Conservation (phyloP, 2,113 vertebrate species). For the Bambusicola thoracicus region DNA sequence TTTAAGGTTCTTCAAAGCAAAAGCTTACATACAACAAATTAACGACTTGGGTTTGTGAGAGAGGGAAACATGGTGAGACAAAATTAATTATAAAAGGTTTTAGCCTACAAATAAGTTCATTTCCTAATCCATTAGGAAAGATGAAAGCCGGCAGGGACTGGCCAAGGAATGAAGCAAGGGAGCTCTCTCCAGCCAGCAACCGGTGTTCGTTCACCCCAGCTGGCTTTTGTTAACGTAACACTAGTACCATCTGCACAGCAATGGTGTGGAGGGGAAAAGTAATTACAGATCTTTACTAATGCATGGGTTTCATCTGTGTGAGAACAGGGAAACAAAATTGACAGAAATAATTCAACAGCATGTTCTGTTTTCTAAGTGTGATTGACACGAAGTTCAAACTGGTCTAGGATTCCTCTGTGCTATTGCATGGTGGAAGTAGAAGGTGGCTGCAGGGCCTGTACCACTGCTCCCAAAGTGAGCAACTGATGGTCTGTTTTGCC, state of each 20-base stretch:
- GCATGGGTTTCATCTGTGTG: neutral
- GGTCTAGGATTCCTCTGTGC: fast-evolving
- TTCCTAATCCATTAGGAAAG: neutral
- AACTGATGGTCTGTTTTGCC: neutral
- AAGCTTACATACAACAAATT: neutral
- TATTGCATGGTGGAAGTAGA: neutral
- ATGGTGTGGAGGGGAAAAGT: neutral
- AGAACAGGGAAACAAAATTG: neutral
- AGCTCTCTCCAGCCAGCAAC: neutral
- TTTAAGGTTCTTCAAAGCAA: neutral
- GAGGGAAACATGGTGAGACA: neutral
- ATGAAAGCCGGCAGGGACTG: neutral
- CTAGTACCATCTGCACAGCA: neutral
- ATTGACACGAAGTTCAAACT: neutral
- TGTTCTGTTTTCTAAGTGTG: neutral
- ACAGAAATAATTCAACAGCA: neutral
- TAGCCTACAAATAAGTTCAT: neutral
- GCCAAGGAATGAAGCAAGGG: neutral
- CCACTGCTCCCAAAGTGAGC: neutral
- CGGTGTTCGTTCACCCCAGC: neutral
- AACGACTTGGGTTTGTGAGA: neutral
- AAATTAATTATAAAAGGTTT: neutral
- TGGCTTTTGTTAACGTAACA: neutral
- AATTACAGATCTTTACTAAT: neutral
- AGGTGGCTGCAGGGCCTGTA: neutral